A percentile compares a stretch with the other conserved stretches of the same genome.
phyloP scores from a whole-genome alignment of 1,140 invertebrate genomes.

The Ceratosolen solmsi region DNA sequence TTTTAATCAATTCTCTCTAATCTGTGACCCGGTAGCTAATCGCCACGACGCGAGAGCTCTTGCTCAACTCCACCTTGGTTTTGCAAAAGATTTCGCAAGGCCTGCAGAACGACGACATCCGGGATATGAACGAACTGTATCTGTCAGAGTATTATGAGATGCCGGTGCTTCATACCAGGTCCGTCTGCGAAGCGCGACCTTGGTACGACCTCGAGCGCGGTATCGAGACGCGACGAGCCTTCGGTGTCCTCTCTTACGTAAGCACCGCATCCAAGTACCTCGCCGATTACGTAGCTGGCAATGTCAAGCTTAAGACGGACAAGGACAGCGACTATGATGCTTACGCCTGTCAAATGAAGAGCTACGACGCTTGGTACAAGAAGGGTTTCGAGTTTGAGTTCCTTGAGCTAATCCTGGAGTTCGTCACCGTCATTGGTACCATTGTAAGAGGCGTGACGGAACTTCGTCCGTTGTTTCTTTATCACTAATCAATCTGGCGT shows the following conservation, averaged over 20 bases:
- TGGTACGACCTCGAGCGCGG: conserved; percentile 69
- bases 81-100: conserved; percentile 64
- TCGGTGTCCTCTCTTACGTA: conserved; percentile 63
- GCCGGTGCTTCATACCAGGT: conserved; percentile 60
- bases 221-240: conserved; percentile 65
- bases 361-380: conserved; percentile 63
- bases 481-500: too few species aligned
- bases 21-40: conserved; percentile 65
- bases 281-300: conserved; percentile 66
- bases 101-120: conserved; percentile 70
- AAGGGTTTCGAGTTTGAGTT: conserved; percentile 64
- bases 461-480: neutral
- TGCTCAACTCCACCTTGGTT: conserved; percentile 63
- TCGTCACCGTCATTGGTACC: conserved; percentile 61
- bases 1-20: too few species aligned
- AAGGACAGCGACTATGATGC: conserved; percentile 60
- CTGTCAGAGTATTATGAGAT: conserved; percentile 65
- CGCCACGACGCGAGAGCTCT: conserved; percentile 64
- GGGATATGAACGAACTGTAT: conserved; percentile 71
- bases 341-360: conserved; percentile 63
- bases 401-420: conserved; percentile 64
- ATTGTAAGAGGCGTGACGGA: conserved; percentile 57
- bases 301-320: conserved; percentile 52
- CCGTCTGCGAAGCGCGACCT: conserved; percentile 60
- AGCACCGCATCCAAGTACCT: conserved; percentile 63